Conservation (phyloP, 1,140 invertebrate species). For the Melanaphis sacchari region DNA sequence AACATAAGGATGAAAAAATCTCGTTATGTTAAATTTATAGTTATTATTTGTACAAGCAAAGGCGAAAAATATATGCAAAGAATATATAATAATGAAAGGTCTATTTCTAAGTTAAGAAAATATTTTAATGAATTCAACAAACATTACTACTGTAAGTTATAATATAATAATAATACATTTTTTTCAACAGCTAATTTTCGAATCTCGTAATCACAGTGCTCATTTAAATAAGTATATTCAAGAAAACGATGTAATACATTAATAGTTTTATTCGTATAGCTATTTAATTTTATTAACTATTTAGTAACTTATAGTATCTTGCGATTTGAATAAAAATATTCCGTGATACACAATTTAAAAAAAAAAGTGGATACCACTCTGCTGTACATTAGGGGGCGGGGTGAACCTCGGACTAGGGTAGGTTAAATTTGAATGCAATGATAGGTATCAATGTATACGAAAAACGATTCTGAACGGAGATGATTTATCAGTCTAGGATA, state of each 20-base stretch:
- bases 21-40: background rate
- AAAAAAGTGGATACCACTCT: no score
- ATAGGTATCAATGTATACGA: no score
- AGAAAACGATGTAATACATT: background rate
- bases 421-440: no score
- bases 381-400: no score
- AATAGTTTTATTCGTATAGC: background rate
- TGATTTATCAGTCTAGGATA: no score
- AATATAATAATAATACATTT: background rate
- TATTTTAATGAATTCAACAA: background rate
- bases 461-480: no score
- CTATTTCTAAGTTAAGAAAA: background rate
- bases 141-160: background rate
- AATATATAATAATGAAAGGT: background rate
- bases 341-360: no score
- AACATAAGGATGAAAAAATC: background rate
- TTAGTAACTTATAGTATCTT: background rate
- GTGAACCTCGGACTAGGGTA: no score
- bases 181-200: background rate
- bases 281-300: background rate
- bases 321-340: background rate
- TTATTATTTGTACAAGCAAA: background rate
- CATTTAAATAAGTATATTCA: background rate
- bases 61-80: background rate
- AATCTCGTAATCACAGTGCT: background rate